Evolutionary conservation across 2,797 vertebrate species (phyloP), one percentile per base, ranked within the genome.

Genomic region (Anableps anableps): DNA sequence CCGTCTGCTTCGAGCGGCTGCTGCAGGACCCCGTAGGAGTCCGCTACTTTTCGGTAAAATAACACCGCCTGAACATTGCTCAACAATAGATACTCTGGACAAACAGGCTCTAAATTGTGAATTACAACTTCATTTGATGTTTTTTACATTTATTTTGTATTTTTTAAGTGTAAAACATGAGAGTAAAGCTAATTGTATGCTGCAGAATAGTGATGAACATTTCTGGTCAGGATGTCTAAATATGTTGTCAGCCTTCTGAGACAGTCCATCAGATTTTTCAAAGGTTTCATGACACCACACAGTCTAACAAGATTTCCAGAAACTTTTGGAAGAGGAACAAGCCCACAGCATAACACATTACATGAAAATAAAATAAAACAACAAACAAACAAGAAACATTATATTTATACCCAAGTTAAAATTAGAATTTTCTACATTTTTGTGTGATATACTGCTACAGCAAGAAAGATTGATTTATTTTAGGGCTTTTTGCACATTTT

Each of bases 1-100:
- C 98, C 0, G 97, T 97, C 79, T 98, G 98, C 51, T 99, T 99
- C 13, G 98, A 99, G 93, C 96, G 98, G 4, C 97, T 99, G 47
- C 97, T 99, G 72, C 97, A 99, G 91, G 98, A 99, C 91, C 97
- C 98, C 0, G 81, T 98, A 1, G 98, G 97, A 11, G 94, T 99
- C 60, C 96, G 96, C 76, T 99, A 99, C 94, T 99, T 99, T 93
- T 99, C 98, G 1, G 98, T 99, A 96, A 95, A 94, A 89, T 79
- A 41, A 50, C 41, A 51, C 51, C 47, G 31, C 76, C 51, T 48
- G 50, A 76, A 53, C 43, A 11, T 13, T 23, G 2, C 51, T 53
- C 71, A 47, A 2, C n/a, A 70, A 10, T 11, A 7, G 41, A 45
- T 43, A 26, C 66, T 45, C 11, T 45, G 38, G 36, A 70, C 23